phyloP scores from a whole-genome alignment of 2,797 vertebrate genomes.

The Odontamblyopus lacepedii region DNA sequence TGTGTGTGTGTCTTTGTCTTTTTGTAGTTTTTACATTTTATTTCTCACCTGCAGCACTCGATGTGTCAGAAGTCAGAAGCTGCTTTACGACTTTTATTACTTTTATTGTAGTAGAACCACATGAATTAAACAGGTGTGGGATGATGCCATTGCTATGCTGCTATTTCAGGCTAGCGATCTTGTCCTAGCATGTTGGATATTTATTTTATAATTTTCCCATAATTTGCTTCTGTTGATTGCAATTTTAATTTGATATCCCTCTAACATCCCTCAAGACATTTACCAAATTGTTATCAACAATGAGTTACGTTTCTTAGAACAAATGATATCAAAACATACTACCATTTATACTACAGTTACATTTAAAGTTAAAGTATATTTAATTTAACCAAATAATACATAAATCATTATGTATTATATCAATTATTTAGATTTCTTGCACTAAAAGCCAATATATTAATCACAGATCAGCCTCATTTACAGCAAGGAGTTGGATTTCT shows the following conservation, averaged over 20 bases:
- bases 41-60: conserved; percentile 15
- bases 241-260: background rate
- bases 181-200: conserved; percentile 13
- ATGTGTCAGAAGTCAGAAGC: conserved; percentile 9
- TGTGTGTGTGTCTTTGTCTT: background rate
- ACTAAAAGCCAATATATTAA: too few species aligned
- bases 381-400: too few species aligned
- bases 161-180: background rate
- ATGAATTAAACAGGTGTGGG: conserved; percentile 12
- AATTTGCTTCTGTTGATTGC: background rate
- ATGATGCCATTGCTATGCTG: background rate
- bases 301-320: background rate
- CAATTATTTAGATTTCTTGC: background rate
- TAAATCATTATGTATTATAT: too few species aligned
- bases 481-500: too few species aligned
- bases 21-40: background rate
- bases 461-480: too few species aligned
- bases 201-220: background rate
- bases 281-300: conserved; percentile 2
- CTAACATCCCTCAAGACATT: background rate
- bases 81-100: conserved; percentile 11
- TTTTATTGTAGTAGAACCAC: background rate
- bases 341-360: too few species aligned
- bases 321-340: too few species aligned
- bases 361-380: too few species aligned